Evolutionary conservation across 2,888 invertebrate species (phyloP).

Genomic region (Shargacucullia verbasci): DNA sequence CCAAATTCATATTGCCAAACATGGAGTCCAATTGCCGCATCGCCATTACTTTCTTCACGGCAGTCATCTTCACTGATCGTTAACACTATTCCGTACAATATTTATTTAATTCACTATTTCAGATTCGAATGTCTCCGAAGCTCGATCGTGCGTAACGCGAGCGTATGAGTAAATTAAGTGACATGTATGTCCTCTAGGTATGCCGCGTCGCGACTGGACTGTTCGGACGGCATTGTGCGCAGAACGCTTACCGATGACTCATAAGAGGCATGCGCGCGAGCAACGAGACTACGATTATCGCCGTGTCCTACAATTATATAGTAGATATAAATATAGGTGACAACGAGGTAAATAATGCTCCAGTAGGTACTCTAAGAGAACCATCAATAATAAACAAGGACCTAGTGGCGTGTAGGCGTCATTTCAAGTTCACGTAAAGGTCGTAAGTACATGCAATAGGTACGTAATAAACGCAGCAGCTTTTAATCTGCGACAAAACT

Average conservation of each 20-base stretch:
- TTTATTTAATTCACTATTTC: slow-evolving; percentile 70
- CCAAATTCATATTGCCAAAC: slow-evolving; percentile 91
- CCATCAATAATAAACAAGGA: slow-evolving; percentile 81
- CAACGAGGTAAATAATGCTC: slow-evolving; percentile 84
- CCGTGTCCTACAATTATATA: slow-evolving; percentile 81
- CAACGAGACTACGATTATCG: slow-evolving; percentile 81
- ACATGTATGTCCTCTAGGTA: slow-evolving; percentile 87
- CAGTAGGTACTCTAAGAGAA: slow-evolving; percentile 65
- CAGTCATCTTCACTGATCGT: slow-evolving; percentile 75
- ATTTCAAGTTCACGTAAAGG: slow-evolving; percentile 77
- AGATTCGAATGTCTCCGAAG: slow-evolving; percentile 56
- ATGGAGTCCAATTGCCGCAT: slow-evolving; percentile 93
- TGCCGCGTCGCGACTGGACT: slow-evolving; percentile 86
- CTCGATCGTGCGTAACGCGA: slow-evolving; percentile 65
- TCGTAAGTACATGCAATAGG: slow-evolving; percentile 51
- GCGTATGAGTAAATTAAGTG: slow-evolving; percentile 73
- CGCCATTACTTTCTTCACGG: slow-evolving; percentile 90
- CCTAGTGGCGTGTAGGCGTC: slow-evolving; percentile 71
- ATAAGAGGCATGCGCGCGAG: slow-evolving; percentile 83
- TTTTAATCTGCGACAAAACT: slow-evolving; percentile 35
- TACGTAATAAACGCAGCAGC: slow-evolving; percentile 30
- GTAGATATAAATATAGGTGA: slow-evolving; percentile 80
- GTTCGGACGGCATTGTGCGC: slow-evolving; percentile 85
- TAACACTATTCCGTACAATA: slow-evolving; percentile 57
- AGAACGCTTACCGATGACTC: slow-evolving; percentile 84